These are phyloP conservation scores for Fabriciana adippe DNA, from an alignment of 2,888 invertebrate species.

Conservation along the genomic window DNA sequence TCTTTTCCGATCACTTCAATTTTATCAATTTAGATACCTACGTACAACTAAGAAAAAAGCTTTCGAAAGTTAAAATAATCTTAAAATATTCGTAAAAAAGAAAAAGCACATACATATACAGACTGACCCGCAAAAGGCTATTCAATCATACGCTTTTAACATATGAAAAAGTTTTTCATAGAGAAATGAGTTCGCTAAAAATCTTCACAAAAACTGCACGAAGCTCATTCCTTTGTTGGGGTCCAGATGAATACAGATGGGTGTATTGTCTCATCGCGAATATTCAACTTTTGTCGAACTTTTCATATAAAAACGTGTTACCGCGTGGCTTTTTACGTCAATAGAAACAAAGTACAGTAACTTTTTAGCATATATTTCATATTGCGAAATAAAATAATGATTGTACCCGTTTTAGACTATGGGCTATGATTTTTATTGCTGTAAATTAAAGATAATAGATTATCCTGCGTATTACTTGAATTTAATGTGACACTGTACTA, in stretches of 20 bases:
- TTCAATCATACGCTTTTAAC: slow-evolving; percentile 15
- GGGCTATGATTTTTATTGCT: too few relatives aligned
- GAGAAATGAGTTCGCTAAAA: slow-evolving; percentile 8
- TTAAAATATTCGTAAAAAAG: too few relatives aligned
- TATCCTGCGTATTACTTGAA: too few relatives aligned
- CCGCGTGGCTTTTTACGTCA: background rate
- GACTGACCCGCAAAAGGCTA: slow-evolving; percentile 15
- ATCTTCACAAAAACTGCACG: slow-evolving; percentile 11
- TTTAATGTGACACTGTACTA: too few relatives aligned
- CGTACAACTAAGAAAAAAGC: too few relatives aligned
- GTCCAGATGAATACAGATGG: slow-evolving; percentile 14
- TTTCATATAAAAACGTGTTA: slow-evolving; percentile 16
- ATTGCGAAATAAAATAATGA: too few relatives aligned
- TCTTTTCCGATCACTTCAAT: too few relatives aligned
- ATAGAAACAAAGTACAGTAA: background rate
- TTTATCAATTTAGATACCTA: too few relatives aligned
- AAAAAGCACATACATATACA: background rate
- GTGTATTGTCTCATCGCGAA: slow-evolving; percentile 13
- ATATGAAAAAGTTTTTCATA: slow-evolving; percentile 14
- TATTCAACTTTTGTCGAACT: slow-evolving; percentile 18
- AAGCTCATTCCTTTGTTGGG: slow-evolving; percentile 6
- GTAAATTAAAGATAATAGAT: too few relatives aligned
- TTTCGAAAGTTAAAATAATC: too few relatives aligned
- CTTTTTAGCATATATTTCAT: too few relatives aligned
- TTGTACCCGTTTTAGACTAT: too few relatives aligned